Conservation (phyloP, 2,797 vertebrate species). For the Pitangus sulphuratus region DNA sequence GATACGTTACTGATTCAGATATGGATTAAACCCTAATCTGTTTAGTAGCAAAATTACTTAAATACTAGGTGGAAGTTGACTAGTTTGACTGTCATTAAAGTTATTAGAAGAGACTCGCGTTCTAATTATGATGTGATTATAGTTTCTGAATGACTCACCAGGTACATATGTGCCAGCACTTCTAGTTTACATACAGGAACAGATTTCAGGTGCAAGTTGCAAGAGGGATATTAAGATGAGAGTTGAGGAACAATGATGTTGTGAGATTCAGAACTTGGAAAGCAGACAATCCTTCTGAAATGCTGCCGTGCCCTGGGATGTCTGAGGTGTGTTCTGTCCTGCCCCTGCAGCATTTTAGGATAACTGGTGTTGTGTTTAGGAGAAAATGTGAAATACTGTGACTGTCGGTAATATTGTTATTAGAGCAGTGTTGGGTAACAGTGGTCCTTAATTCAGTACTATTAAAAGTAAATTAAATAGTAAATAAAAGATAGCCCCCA, state of each 20-base stretch:
- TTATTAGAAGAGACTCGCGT: slow-evolving; percentile 19
- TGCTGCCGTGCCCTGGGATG: not conserved
- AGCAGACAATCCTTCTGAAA: not conserved
- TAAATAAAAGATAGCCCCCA: not conserved
- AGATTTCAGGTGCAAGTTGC: slow-evolving; percentile 11
- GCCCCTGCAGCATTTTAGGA: not conserved
- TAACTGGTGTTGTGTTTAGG: not conserved
- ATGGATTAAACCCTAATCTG: not conserved
- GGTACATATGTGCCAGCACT: not conserved
- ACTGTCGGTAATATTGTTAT: not conserved
- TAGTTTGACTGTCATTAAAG: slow-evolving; percentile 4
- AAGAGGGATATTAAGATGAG: not conserved
- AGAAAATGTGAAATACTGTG: not conserved
- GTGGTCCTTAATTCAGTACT: not conserved
- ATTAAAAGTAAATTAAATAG: not conserved
- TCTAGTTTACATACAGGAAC: not conserved
- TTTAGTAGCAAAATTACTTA: not conserved
- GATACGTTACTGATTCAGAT: not conserved
- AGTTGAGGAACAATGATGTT: not conserved
- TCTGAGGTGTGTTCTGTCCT: not conserved
- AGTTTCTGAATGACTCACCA: slow-evolving; percentile 1
- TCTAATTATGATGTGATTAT: slow-evolving; percentile 32
- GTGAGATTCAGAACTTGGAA: not conserved
- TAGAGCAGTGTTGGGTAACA: not conserved
- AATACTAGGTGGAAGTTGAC: not conserved